Evolutionary conservation across 2,797 vertebrate species (phyloP).

Genomic region (Pelodytes ibericus): DNA sequence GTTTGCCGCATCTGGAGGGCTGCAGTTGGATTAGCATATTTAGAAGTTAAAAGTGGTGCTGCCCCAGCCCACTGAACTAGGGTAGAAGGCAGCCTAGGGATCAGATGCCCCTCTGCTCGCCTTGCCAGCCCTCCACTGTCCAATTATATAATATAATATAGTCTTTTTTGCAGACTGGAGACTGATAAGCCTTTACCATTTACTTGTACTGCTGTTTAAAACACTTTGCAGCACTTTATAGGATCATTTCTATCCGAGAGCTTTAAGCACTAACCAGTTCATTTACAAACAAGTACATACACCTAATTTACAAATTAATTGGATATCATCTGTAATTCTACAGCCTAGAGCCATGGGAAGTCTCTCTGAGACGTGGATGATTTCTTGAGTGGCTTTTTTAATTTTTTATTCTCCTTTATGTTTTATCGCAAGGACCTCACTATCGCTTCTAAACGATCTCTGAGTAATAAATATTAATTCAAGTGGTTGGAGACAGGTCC

Average conservation of each 20-base stretch:
- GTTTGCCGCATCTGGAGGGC: no score
- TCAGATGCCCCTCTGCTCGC: no score
- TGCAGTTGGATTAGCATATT: no score
- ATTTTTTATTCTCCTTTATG: neutral
- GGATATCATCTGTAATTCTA: slow-evolving; percentile 16
- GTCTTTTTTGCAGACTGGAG: no score
- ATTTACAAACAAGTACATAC: slow-evolving; percentile 24
- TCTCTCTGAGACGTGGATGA: neutral
- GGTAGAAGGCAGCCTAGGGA: no score
- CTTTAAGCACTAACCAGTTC: neutral
- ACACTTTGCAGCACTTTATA: neutral
- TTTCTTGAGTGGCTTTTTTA: neutral
- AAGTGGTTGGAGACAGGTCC: neutral
- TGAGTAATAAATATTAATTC: slow-evolving; percentile 19
- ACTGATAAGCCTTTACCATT: no score
- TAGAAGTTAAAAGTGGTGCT: no score
- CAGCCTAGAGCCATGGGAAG: neutral
- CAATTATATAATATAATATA: no score
- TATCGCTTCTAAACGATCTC: slow-evolving; percentile 10
- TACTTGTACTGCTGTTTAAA: no score
- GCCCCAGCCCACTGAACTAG: no score
- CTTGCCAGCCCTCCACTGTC: no score
- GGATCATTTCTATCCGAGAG: neutral
- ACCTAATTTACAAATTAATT: slow-evolving; percentile 29
- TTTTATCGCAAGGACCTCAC: neutral